Conservation (phyloP, 2,888 invertebrate genomes). For the Andrena flavipes region DNA sequence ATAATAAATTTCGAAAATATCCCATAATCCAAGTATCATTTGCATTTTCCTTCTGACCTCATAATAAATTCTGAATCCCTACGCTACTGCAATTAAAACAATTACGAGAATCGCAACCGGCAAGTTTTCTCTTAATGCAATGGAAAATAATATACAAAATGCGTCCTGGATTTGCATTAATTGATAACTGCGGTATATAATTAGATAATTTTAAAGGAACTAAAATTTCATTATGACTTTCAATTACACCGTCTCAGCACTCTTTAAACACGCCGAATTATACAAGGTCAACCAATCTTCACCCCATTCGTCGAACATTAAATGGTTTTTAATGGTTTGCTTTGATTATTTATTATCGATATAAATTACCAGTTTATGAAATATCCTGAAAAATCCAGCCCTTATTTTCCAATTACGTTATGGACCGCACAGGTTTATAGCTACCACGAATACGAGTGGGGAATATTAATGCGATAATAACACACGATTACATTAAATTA, state of each 20-base stretch:
- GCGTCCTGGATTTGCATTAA: no score
- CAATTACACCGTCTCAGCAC: not conserved
- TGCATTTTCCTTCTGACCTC: no score
- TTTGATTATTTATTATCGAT: no score
- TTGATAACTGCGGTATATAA: no score
- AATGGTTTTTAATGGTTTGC: not conserved
- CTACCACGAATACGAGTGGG: not conserved
- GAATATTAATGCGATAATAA: constrained; percentile 31
- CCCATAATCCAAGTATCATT: no score
- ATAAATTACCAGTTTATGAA: constrained; percentile 17
- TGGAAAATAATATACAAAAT: no score
- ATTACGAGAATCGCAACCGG: no score
- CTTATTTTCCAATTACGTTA: not conserved
- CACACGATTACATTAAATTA: constrained; percentile 10
- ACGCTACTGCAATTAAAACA: no score
- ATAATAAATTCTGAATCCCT: no score
- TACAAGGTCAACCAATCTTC: not conserved
- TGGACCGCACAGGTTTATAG: constrained; percentile 18
- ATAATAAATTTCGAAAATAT: no score
- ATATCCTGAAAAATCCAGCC: not conserved
- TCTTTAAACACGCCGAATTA: not conserved
- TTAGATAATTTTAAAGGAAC: not conserved
- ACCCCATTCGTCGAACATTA: not conserved
- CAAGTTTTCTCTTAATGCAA: no score
- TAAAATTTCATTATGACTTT: not conserved